Evolutionary conservation across 2,113 vertebrate genomes (phyloP), one percentile per base, ranked within the genome.

Genomic region (Struthio camelus): DNA sequence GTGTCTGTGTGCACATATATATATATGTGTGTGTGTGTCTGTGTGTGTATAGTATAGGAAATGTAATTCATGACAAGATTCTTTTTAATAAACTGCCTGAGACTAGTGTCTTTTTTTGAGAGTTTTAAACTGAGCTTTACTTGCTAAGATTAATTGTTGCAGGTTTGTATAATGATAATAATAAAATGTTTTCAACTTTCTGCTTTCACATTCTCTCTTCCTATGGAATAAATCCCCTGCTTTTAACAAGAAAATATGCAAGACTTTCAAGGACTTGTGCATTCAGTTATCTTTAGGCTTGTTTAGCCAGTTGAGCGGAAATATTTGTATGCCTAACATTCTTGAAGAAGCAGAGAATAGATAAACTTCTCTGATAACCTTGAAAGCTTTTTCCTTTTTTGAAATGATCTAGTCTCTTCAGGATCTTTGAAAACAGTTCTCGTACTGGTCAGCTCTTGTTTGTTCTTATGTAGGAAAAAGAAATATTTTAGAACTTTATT

Each of bases 401-500:
- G 1, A 44, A 87, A 53, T 54, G 12, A 89, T 82, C 10, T 15
- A 8, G 10, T 92, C 34, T 93, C 14, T 89, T 95, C 24, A 77
- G 50, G 36, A 32, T 58, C 16, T 77, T 90, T 92, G 67, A 78
- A 90, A 72, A 76, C 16, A 50, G 50, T 81, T 81, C 8, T 32
- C 48, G 46, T 8, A 51, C 25, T 23, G 8, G 14, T 64, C 81
- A 80, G 40, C 11, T 80, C 62, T 81, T 91, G 24, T 84, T 96
- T 87, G 61, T 72, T 87, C 20, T 86, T 92, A 34, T 6, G 38
- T 73, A 67, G 62, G 66, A 72, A 93, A 75, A 76, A 70, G 78
- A 95, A 87, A 38, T 83, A n/a, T 90, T 95, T 76, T 61, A 85
- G 51, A 93, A 91, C 38, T 46, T 84, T 83, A 85, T 56, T 81